Evolutionary conservation across 2,797 vertebrate genomes (phyloP).

Genomic region (Poeciliopsis infans): DNA sequence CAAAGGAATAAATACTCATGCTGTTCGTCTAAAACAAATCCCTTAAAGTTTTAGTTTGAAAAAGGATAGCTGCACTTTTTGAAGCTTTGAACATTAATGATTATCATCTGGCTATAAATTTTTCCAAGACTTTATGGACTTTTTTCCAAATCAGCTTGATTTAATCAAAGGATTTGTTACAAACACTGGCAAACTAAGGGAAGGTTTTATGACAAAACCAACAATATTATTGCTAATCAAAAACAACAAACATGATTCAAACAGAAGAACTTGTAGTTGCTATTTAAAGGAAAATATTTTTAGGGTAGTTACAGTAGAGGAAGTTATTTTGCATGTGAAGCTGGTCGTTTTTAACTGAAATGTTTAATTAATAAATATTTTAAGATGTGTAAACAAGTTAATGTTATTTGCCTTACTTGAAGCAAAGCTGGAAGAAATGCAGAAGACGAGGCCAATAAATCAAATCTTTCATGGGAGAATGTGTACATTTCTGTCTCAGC

Average conservation of each 20-base stretch:
- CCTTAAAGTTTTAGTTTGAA: not conserved
- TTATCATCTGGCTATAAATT: not conserved
- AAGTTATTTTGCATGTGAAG: not conserved
- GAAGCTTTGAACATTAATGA: not conserved
- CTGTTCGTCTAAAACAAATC: not conserved
- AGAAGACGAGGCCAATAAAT: not conserved
- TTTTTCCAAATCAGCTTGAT: not conserved
- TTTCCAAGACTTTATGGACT: not conserved
- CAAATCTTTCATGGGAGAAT: not conserved
- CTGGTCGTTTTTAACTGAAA: not conserved
- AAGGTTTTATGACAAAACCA: not conserved
- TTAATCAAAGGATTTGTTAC: not conserved
- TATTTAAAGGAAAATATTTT: not conserved
- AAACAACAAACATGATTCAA: not conserved
- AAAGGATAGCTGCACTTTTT: not conserved
- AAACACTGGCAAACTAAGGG: not conserved
- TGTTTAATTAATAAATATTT: not conserved
- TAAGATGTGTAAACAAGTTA: not conserved
- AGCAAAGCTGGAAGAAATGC: not conserved
- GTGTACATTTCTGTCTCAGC: not conserved
- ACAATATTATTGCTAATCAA: not conserved
- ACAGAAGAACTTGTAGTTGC: not conserved
- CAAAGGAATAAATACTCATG: slow-evolving; percentile 1
- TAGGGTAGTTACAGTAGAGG: not conserved
- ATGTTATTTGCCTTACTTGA: not conserved